Conservation (phyloP, 2,797 vertebrate genomes). For the Malacoraja senta region DNA sequence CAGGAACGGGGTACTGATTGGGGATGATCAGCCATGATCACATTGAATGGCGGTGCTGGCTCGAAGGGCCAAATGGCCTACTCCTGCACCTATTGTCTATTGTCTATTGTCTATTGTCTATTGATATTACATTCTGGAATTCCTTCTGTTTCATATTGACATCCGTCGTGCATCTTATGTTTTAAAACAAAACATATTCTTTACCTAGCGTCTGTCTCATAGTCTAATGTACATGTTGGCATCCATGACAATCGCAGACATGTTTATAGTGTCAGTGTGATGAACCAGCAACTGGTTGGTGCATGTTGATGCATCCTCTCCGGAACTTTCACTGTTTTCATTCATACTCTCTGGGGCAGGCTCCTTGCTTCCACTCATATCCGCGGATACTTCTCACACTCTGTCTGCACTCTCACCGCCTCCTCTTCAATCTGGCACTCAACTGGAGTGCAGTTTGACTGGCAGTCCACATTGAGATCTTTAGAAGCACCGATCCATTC, state of each 20-base stretch:
- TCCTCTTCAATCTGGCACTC: slow-evolving; percentile 26
- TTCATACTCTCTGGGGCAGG: not conserved
- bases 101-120: too few relatives aligned
- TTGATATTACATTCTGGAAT: not conserved
- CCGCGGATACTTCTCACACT: not conserved
- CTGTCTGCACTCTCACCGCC: not conserved
- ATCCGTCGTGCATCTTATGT: not conserved
- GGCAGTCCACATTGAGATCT: not conserved
- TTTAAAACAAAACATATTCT: too few relatives aligned
- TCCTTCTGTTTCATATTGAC: not conserved
- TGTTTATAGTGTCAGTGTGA: not conserved
- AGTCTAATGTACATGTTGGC: slow-evolving; percentile 18
- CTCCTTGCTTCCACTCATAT: not conserved
- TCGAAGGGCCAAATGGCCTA: too few relatives aligned
- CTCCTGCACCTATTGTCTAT: too few relatives aligned
- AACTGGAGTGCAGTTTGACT: not conserved
- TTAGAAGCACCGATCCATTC: not conserved
- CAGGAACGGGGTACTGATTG: too few relatives aligned
- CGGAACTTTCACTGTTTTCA: not conserved
- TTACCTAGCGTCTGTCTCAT: not conserved
- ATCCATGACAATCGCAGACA: not conserved
- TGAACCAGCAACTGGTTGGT: not conserved
- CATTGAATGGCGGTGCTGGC: too few relatives aligned
- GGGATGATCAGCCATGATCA: too few relatives aligned
- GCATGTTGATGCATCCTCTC: not conserved